phyloP scores from a whole-genome alignment of 2,113 vertebrate species.

The Leucopsar rothschildi region DNA sequence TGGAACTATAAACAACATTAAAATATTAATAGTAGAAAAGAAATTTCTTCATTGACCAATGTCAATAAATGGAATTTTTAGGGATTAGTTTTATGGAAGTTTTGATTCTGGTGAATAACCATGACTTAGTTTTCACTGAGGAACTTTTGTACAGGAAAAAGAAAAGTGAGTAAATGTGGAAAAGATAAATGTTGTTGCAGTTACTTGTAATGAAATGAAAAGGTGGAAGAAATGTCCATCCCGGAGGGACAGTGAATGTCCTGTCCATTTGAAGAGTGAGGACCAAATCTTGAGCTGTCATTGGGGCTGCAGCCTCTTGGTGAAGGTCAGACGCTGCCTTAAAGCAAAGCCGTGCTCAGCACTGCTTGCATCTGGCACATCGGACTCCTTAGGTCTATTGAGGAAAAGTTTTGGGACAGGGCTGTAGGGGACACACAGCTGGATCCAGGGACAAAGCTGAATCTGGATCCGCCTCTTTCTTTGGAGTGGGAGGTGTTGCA shows the following conservation, averaged over 20 bases:
- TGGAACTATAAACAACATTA: neutral
- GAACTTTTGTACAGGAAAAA: neutral
- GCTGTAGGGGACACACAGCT: neutral
- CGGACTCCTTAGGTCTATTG: accelerated
- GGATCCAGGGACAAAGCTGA: neutral
- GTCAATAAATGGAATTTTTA: neutral
- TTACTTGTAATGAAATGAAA: neutral
- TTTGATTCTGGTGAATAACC: neutral
- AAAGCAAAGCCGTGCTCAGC: accelerated
- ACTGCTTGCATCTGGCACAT: too few species aligned
- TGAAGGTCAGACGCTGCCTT: neutral
- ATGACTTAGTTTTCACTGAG: neutral
- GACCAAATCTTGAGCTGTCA: neutral
- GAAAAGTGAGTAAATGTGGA: neutral
- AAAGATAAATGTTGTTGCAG: neutral
- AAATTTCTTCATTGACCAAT: neutral
- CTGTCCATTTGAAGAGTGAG: neutral
- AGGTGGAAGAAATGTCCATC: neutral
- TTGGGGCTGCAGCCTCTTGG: neutral
- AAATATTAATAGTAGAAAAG: neutral
- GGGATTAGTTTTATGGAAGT: neutral
- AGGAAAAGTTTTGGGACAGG: neutral
- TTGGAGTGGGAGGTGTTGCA: neutral
- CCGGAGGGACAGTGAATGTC: neutral
- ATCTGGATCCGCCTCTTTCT: neutral